Conservation (phyloP, 2,888 invertebrate species). For the Spodoptera littoralis region DNA sequence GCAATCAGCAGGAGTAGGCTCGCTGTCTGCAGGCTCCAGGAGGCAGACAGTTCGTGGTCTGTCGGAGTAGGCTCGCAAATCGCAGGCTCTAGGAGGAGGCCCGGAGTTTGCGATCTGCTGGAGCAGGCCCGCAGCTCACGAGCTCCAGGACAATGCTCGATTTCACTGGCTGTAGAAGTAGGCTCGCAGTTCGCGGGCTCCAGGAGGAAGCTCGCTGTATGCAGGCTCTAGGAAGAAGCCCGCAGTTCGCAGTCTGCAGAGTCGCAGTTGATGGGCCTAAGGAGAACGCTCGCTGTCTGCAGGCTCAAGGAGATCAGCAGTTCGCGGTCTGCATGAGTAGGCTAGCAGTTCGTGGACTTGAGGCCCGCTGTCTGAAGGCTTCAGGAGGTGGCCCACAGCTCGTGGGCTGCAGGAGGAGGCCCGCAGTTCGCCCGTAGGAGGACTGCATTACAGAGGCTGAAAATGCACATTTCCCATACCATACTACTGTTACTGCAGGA, state of each 20-base stretch:
- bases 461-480: no score
- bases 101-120: background rate
- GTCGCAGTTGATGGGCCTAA: background rate
- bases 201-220: background rate
- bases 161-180: background rate
- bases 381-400: no score
- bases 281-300: background rate
- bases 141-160: background rate
- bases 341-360: no score
- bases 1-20: background rate
- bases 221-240: background rate
- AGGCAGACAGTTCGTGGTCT: background rate
- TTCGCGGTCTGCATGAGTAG: no score
- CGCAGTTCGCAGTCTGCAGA: background rate
- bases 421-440: no score
- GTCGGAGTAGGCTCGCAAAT: background rate
- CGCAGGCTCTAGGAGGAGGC: background rate
- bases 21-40: background rate
- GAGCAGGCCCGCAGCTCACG: background rate
- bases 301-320: no score
- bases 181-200: conserved; percentile 3
- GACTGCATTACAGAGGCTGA: no score
- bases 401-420: no score
- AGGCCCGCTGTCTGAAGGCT: no score
- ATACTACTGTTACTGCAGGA: no score